Conservation (phyloP, 2,797 vertebrate species). For the Poecilia velifera region DNA sequence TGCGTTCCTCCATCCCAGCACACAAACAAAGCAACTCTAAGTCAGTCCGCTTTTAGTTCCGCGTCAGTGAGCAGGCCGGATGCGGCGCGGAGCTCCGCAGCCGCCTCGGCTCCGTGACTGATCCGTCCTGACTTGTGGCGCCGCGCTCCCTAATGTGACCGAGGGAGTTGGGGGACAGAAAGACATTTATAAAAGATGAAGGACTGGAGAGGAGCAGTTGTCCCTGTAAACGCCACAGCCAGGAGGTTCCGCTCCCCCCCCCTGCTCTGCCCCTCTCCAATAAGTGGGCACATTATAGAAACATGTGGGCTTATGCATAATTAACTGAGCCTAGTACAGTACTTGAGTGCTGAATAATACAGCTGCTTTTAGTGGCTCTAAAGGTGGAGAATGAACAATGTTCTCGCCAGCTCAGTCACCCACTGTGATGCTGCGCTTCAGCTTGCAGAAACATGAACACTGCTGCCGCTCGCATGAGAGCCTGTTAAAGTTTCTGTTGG, state of each 20-base stretch:
- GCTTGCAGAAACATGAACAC: conserved; percentile 34
- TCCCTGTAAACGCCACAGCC: conserved; percentile 71
- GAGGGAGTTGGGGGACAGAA: conserved; percentile 47
- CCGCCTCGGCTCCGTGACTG: conserved; percentile 63
- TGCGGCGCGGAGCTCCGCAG: conserved; percentile 6
- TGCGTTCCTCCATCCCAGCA: conserved; percentile 58
- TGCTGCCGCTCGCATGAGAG: conserved; percentile 25
- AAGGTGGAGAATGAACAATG: conserved; percentile 62
- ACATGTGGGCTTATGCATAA: conserved; percentile 82
- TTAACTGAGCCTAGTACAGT: conserved; percentile 68
- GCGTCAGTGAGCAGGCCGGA: conserved; percentile 56
- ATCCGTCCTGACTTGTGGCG: conserved; percentile 70
- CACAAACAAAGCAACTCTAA: conserved; percentile 65
- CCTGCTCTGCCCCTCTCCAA: conserved; percentile 46
- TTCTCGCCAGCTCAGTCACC: conserved; percentile 44
- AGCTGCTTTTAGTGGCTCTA: conserved; percentile 76
- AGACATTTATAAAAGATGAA: conserved; percentile 83
- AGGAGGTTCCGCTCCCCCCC: conserved; percentile 58
- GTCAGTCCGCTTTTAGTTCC: conserved; percentile 67
- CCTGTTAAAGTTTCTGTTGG: neutral
- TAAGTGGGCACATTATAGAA: conserved; percentile 82
- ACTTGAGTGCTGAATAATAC: conserved; percentile 77
- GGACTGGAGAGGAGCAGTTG: conserved; percentile 66
- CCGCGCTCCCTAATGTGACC: conserved; percentile 62
- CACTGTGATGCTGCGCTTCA: conserved; percentile 7